A percentile compares a stretch with the other conserved stretches of the same genome.
Conservation (phyloP, 1,140 invertebrate species). For the Drepana arcuata region DNA sequence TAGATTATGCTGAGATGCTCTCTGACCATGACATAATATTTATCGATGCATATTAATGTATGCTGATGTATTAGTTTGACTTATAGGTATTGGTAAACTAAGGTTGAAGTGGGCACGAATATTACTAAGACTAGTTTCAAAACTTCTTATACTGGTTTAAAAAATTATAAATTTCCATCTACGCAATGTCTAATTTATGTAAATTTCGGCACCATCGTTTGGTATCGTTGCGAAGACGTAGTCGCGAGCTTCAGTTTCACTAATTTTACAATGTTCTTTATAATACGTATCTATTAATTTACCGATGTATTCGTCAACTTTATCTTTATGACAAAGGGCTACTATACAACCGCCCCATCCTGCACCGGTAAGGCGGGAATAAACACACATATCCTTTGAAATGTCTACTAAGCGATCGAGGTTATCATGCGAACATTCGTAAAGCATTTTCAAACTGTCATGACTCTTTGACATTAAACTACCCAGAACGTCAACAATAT, state of each 20-base stretch:
- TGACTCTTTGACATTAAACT: constrained; percentile 93
- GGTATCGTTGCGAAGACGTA: constrained; percentile 74
- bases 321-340: constrained; percentile 80
- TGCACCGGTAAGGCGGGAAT: constrained; percentile 94
- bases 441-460: constrained; percentile 85
- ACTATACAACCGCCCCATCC: constrained; percentile 98
- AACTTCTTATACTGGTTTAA: too few relatives aligned
- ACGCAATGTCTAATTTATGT: too few relatives aligned
- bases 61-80: too few relatives aligned
- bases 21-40: too few relatives aligned
- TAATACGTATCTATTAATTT: constrained; percentile 82
- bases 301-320: constrained; percentile 80
- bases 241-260: constrained; percentile 49
- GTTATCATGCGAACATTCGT: constrained; percentile 94
- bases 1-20: too few relatives aligned
- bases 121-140: too few relatives aligned
- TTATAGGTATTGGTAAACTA: too few relatives aligned
- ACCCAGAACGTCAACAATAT: constrained; percentile 78
- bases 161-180: too few relatives aligned
- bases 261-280: constrained; percentile 61
- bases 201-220: constrained; percentile 71
- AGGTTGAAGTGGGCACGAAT: too few relatives aligned
- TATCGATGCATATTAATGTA: too few relatives aligned
- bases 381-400: constrained; percentile 81
- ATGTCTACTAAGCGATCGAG: constrained; percentile 88